phyloP scores from a whole-genome alignment of 2,113 vertebrate genomes.

The Aphyosemion australe region DNA sequence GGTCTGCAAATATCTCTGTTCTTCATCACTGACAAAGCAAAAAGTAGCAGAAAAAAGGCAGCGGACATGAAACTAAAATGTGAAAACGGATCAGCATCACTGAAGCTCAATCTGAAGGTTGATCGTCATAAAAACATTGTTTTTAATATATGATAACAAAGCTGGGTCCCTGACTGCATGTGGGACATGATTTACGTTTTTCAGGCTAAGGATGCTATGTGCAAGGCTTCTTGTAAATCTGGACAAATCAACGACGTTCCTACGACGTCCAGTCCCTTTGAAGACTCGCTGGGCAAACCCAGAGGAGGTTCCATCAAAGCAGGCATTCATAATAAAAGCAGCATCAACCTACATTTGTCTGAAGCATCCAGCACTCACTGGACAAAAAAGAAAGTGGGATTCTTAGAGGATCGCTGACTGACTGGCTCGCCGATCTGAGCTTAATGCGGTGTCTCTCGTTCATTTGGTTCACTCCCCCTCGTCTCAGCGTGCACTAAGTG shows the following conservation, averaged over 20 bases:
- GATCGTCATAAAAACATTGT: neutral
- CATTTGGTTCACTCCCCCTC: slow-evolving; percentile 20
- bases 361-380: slow-evolving; percentile 15
- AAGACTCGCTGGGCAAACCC: slow-evolving; percentile 10
- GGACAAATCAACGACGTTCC: slow-evolving; percentile 14
- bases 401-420: slow-evolving; percentile 37
- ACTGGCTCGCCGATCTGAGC: slow-evolving; percentile 44
- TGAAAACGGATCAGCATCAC: neutral
- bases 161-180: neutral
- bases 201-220: neutral
- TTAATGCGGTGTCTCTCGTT: slow-evolving; percentile 30
- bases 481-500: slow-evolving; percentile 30
- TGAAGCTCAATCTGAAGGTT: neutral
- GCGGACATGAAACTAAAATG: neutral
- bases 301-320: slow-evolving; percentile 24
- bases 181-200: slow-evolving; percentile 2
- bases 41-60: neutral
- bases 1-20: neutral
- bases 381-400: slow-evolving; percentile 16
- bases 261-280: slow-evolving; percentile 12
- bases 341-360: slow-evolving; percentile 19
- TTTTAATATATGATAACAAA: neutral
- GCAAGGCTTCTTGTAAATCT: neutral
- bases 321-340: slow-evolving; percentile 19
- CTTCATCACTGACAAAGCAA: neutral